These are phyloP conservation scores for Radopholus similis DNA, from an alignment of 1,140 invertebrate species.

Conservation along the genomic window DNA sequence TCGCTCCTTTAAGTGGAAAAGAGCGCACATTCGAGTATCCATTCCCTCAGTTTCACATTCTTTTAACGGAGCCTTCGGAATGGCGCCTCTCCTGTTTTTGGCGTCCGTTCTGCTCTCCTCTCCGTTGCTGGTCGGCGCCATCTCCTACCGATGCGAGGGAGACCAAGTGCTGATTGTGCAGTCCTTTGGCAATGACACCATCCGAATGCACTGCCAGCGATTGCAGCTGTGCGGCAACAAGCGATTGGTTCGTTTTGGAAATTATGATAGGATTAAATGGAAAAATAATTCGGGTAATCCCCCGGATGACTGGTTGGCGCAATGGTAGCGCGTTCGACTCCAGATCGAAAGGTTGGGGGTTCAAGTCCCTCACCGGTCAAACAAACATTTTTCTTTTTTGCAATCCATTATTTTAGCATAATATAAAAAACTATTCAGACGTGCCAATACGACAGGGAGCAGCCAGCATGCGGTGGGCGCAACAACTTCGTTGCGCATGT, in stretches of 20 bases:
- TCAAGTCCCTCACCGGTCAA: no score
- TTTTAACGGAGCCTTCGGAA: no score
- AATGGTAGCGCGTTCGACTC: background rate
- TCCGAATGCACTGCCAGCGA: slow-evolving; percentile 59
- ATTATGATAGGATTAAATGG: background rate
- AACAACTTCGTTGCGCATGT: slow-evolving; percentile 59
- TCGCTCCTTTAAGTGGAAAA: no score
- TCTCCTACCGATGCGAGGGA: slow-evolving; percentile 51
- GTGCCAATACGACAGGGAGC: slow-evolving; percentile 54
- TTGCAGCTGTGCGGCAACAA: slow-evolving; percentile 55
- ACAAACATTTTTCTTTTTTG: no score
- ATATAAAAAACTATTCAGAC: slow-evolving; percentile 28
- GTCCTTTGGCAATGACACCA: slow-evolving; percentile 59
- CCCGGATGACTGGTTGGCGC: no score
- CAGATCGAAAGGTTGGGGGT: background rate
- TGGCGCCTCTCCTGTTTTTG: no score
- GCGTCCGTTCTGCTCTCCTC: background rate
- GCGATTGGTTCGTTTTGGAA: slow-evolving; percentile 41
- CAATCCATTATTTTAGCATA: no score
- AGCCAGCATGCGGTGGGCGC: slow-evolving; percentile 53
- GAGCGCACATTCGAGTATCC: no score
- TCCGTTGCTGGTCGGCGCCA: background rate
- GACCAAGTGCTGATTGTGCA: slow-evolving; percentile 57
- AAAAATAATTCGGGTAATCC: no score
- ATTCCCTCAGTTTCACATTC: no score